phyloP scores from a whole-genome alignment of 1,140 invertebrate species.

The Littorina saxatilis region DNA sequence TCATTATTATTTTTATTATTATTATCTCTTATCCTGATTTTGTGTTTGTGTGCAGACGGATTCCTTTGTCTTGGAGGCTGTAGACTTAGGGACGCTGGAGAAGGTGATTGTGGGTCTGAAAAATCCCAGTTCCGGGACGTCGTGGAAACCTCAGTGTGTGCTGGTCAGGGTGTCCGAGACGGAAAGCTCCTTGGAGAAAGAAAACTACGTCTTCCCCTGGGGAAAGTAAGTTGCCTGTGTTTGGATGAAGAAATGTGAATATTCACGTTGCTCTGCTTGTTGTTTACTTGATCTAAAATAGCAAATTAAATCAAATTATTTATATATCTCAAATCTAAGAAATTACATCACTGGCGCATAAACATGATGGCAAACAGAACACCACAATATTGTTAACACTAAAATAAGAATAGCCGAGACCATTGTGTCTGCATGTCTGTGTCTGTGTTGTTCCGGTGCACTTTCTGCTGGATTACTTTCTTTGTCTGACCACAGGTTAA shows the following conservation, averaged over 20 bases:
- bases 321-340: too few relatives aligned
- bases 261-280: neutral
- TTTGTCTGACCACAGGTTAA: too few relatives aligned
- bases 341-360: too few relatives aligned
- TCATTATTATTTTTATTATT: too few relatives aligned
- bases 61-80: slow-evolving; percentile 66
- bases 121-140: slow-evolving; percentile 53
- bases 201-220: slow-evolving; percentile 61
- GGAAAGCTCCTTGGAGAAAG: slow-evolving; percentile 50
- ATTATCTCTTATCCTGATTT: too few relatives aligned
- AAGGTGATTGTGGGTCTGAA: slow-evolving; percentile 67
- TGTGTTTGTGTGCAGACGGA: slow-evolving; percentile 56
- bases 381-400: too few relatives aligned
- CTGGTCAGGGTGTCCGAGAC: slow-evolving; percentile 56
- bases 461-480: too few relatives aligned
- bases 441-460: too few relatives aligned
- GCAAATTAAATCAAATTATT: too few relatives aligned
- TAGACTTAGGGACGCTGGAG: slow-evolving; percentile 65
- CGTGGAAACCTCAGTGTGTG: slow-evolving; percentile 70
- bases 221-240: slow-evolving; percentile 51
- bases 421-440: too few relatives aligned
- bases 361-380: too few relatives aligned
- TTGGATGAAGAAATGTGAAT: neutral
- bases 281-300: neutral
- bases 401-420: too few relatives aligned